Evolutionary conservation across 2,888 invertebrate species (phyloP).

Genomic region (Frankliniella intonsa): DNA sequence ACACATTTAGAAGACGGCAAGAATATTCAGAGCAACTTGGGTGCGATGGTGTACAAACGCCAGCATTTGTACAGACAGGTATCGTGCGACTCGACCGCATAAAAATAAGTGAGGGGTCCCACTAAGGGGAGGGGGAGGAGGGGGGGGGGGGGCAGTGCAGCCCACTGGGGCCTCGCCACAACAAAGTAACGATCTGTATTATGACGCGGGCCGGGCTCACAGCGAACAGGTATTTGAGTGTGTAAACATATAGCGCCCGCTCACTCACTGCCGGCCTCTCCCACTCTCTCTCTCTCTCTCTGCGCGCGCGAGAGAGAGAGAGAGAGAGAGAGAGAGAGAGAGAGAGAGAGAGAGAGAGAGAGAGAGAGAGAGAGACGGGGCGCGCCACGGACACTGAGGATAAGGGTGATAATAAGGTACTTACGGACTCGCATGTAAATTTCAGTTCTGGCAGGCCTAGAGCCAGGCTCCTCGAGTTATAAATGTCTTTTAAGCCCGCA

Average conservation of each 20-base stretch:
- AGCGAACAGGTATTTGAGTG: conserved; percentile 5
- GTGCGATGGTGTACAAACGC: no score
- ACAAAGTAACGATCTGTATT: conserved; percentile 11
- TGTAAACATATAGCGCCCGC: conserved; percentile 16
- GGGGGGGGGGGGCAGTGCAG: background rate
- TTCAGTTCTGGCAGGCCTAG: background rate
- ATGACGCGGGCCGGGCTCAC: background rate
- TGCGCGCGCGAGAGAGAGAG: background rate
- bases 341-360: no score
- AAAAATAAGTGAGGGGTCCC: background rate
- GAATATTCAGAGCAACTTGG: no score
- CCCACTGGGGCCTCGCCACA: background rate
- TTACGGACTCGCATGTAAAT: background rate
- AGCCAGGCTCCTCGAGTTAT: background rate
- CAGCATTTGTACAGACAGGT: no score
- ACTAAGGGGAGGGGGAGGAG: background rate
- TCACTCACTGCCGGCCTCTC: background rate
- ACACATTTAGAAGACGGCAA: no score
- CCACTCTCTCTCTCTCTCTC: background rate
- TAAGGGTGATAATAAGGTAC: background rate
- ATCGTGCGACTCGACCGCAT: no score
- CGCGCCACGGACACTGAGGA: background rate
- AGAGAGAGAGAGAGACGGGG: background rate
- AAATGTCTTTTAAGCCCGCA: background rate
- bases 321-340: background rate